These are phyloP conservation scores for Helicolenus hilgendorfi DNA, from an alignment of 2,797 vertebrate genomes.

Conservation along the genomic window DNA sequence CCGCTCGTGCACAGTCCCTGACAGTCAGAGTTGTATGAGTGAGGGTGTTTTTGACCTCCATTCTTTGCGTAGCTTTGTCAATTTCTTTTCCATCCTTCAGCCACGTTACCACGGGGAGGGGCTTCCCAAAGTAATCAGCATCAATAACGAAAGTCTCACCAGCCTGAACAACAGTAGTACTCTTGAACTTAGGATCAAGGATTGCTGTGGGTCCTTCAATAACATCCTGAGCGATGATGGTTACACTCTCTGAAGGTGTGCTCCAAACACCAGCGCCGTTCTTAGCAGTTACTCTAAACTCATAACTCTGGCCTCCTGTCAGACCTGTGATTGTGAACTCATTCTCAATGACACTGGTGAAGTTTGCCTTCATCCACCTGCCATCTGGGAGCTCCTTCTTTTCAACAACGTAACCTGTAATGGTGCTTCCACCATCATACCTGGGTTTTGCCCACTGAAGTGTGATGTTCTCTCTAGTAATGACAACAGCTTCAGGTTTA, in stretches of 20 bases:
- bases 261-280: slow-evolving; percentile 95
- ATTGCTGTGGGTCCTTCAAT: slow-evolving; percentile 92
- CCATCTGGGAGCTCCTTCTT: slow-evolving; percentile 95
- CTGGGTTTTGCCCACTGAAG: slow-evolving; percentile 95
- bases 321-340: slow-evolving; percentile 94
- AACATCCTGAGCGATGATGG: slow-evolving; percentile 94
- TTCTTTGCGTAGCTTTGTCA: slow-evolving; percentile 90
- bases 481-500: slow-evolving; percentile 93
- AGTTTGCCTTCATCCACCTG: slow-evolving; percentile 97
- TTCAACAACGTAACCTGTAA: slow-evolving; percentile 95
- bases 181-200: slow-evolving; percentile 95
- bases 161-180: slow-evolving; percentile 89
- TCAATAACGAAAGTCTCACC: slow-evolving; percentile 96
- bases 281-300: slow-evolving; percentile 96
- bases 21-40: slow-evolving; percentile 93
- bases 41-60: slow-evolving; percentile 93
- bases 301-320: slow-evolving; percentile 93
- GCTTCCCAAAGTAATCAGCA: slow-evolving; percentile 96
- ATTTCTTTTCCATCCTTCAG: slow-evolving; percentile 95
- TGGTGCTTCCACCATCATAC: slow-evolving; percentile 95
- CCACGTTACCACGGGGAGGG: slow-evolving; percentile 94
- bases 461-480: slow-evolving; percentile 93
- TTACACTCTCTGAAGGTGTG: slow-evolving; percentile 93
- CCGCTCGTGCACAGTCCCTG: slow-evolving; percentile 90
- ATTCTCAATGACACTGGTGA: slow-evolving; percentile 94